Evolutionary conservation across 2,888 invertebrate species (phyloP), one percentile per base, ranked within the genome.

Genomic region (Himalopsyche kuldschensis): DNA sequence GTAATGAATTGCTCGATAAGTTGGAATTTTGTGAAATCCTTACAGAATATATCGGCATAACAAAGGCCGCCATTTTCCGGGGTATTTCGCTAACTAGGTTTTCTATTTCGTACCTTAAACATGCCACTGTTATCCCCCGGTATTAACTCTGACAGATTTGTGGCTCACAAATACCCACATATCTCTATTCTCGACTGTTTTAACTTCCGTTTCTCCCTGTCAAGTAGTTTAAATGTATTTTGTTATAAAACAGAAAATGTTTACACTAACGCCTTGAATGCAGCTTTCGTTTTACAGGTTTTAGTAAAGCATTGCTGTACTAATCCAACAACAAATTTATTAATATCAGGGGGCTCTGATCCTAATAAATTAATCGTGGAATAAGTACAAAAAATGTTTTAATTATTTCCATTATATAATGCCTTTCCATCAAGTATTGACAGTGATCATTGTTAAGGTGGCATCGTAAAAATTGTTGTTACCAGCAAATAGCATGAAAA

Each of bases 101-200:
- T 78, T 48, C 78, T 78, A 78, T 78, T 48, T 20, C 48, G 78
- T 78, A 20, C 27, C 79, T 48, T 48, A 15, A 27, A 63, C 31
- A 31, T 79, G 63, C 63, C 63, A 31, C 63, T 27, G 80, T 24
- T 32, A 20, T 80, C 10, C 31, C 78, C 10, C n/a, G 32, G 82
- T 79, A 82, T 82, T 82, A 82, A 75, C 31, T 77, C 63, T 20
- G 75, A 82, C 75, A 82, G 82, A 82, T 82, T 82, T 82, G 82
- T 82, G 82, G 82, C 79, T 47, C 78, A 46, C 82, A 75, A 82
- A 79, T 82, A 79, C 82, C 77, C 20, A 27, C 69, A 69, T 69
- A 69, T 69, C 11, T 69, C 69, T 69, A 69, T 69, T 69, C 69
- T 24, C 1, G 69, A 27, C 69, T 69, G 24, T 27, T 27, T 69